These are phyloP conservation scores for Augochlora pura DNA, from an alignment of 1,140 invertebrate species.

Conservation along the genomic window DNA sequence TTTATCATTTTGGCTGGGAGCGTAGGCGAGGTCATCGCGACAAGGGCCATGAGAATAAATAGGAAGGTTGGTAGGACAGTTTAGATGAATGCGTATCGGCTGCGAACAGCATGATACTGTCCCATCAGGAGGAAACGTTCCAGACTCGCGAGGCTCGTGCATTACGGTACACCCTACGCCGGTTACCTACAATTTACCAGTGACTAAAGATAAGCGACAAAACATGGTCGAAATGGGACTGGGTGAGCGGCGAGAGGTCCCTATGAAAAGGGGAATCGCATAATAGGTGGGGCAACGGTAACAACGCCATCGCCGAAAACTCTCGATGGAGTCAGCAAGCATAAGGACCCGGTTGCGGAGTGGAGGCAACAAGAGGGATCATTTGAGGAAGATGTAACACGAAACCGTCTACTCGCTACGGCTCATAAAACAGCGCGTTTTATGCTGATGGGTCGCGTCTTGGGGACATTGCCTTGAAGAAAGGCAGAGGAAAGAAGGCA, in stretches of 20 bases:
- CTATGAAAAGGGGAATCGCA: conserved; percentile 20
- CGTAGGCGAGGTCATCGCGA: too few species aligned
- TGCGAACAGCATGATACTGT: too few species aligned
- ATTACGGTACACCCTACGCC: neutral
- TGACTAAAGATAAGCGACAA: conserved; percentile 6
- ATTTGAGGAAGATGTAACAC: conserved; percentile 74
- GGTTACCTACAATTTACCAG: conserved; percentile 1
- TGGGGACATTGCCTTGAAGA: conserved; percentile 70
- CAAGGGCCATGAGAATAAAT: too few species aligned
- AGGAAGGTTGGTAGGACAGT: too few species aligned
- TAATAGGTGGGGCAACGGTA: neutral
- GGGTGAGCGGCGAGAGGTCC: neutral
- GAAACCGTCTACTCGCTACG: conserved; percentile 74
- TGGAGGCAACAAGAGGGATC: conserved; percentile 54
- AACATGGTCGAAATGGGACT: neutral
- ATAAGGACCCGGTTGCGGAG: conserved; percentile 44
- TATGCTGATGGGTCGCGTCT: conserved; percentile 75
- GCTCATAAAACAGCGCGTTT: conserved; percentile 77
- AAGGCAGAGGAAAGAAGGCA: conserved; percentile 41
- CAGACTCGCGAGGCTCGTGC: neutral
- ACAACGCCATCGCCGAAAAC: conserved; percentile 37
- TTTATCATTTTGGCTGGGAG: too few species aligned
- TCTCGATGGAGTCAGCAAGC: conserved; percentile 26
- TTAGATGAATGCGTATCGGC: too few species aligned
- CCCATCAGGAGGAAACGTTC: too few species aligned